These are phyloP conservation scores for Chaetodon auriga DNA, from an alignment of 2,113 vertebrate genomes.

Conservation along the genomic window DNA sequence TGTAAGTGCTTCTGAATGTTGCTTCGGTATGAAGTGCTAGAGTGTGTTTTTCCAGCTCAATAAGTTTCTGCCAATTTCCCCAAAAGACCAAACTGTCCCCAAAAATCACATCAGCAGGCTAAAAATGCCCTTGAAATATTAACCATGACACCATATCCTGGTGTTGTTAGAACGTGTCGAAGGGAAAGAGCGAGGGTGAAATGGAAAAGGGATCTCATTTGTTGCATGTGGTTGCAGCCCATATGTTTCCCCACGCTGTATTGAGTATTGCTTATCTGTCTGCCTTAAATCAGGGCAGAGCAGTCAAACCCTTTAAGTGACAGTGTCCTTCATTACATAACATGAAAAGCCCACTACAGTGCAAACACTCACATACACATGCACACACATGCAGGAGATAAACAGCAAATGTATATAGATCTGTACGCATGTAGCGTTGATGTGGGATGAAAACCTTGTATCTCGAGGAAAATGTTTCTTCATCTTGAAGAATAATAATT, in stretches of 20 bases:
- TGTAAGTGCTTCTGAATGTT: background rate
- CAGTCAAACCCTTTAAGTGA: slow-evolving; percentile 55
- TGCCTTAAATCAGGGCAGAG: slow-evolving; percentile 58
- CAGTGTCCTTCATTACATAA: slow-evolving; percentile 70
- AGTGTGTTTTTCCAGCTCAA: background rate
- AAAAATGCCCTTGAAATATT: background rate
- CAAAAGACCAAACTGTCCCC: background rate
- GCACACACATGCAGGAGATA: background rate
- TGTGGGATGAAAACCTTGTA: slow-evolving; percentile 8
- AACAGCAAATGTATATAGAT: slow-evolving; percentile 12
- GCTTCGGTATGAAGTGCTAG: background rate
- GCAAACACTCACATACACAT: slow-evolving; percentile 17
- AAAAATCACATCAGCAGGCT: slow-evolving; percentile 5
- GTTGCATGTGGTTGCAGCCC: slow-evolving; percentile 1
- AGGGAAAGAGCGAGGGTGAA: slow-evolving; percentile 1
- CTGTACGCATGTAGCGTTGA: background rate
- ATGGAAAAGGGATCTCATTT: slow-evolving; percentile 30
- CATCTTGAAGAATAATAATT: background rate
- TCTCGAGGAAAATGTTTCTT: background rate
- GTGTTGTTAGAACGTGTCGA: background rate
- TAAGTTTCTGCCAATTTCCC: background rate
- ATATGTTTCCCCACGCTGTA: slow-evolving; percentile 28
- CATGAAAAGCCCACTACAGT: slow-evolving; percentile 15
- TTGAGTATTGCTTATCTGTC: slow-evolving; percentile 61
- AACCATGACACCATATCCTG: background rate